phyloP scores from a whole-genome alignment of 2,797 vertebrate species.

The Varecia variegata region DNA sequence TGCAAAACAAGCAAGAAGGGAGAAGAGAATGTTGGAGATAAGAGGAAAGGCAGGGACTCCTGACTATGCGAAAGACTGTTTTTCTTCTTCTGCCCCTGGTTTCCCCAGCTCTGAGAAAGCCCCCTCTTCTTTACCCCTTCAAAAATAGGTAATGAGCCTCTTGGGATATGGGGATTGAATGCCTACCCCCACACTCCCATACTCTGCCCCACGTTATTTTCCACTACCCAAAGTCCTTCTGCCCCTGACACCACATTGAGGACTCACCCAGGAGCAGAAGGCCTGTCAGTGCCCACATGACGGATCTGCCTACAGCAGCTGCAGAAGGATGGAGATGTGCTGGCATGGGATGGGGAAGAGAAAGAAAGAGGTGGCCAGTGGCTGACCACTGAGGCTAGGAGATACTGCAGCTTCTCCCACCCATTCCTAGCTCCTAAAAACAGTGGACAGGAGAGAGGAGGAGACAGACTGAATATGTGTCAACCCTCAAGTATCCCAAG shows the following conservation, averaged over 20 bases:
- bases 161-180: background rate
- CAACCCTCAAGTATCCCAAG: background rate
- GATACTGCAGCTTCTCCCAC: background rate
- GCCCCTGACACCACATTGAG: background rate
- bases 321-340: fast-evolving
- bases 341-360: background rate
- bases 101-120: background rate
- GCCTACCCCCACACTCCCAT: too few species aligned
- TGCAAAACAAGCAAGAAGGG: background rate
- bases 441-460: background rate
- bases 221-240: background rate
- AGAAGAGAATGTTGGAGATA: background rate
- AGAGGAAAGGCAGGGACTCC: background rate
- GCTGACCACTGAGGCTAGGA: background rate
- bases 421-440: background rate
- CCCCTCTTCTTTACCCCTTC: background rate
- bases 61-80: background rate
- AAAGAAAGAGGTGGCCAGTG: background rate
- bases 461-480: background rate
- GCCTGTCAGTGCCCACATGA: conserved; percentile 57
- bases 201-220: background rate
- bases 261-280: conserved; percentile 73
- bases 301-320: background rate
- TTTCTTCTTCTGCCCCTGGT: background rate
- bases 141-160: background rate